phyloP scores from a whole-genome alignment of 2,113 vertebrate species.

The Lethenteron reissneri region DNA sequence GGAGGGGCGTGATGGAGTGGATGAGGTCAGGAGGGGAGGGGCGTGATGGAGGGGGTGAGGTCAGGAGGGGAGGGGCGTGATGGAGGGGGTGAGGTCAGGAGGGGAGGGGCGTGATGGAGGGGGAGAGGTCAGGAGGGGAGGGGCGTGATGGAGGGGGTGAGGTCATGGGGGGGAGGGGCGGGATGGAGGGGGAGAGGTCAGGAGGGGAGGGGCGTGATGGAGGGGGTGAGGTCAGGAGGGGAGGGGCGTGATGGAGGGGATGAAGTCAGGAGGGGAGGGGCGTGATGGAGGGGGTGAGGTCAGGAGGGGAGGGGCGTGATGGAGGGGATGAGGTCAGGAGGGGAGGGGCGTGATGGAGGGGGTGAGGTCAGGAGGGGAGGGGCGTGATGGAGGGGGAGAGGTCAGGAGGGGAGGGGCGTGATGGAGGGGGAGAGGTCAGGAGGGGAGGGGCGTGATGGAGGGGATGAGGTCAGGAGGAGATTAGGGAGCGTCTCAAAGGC shows the following conservation, averaged over 20 bases:
- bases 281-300: slow-evolving; percentile 1
- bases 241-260: slow-evolving; percentile 1
- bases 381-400: slow-evolving; percentile 2
- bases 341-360: no score
- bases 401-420: no score
- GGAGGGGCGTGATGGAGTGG: no score
- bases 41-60: slow-evolving; percentile 4
- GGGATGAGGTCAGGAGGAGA: slow-evolving; percentile 6
- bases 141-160: background rate
- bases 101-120: background rate
- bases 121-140: slow-evolving; percentile 3
- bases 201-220: background rate
- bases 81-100: background rate
- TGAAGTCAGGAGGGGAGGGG: no score
- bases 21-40: background rate
- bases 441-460: background rate
- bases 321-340: background rate
- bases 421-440: background rate
- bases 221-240: slow-evolving; percentile 3
- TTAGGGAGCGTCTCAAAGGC: no score
- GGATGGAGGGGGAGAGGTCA: background rate
- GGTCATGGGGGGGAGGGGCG: no score
- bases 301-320: background rate
- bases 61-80: no score
- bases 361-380: background rate